A percentile compares a stretch with the other conserved stretches of the same genome.
These are phyloP conservation scores for Peromyscus attwateri DNA, from an alignment of 2,797 vertebrate species.

Conservation along the genomic window DNA sequence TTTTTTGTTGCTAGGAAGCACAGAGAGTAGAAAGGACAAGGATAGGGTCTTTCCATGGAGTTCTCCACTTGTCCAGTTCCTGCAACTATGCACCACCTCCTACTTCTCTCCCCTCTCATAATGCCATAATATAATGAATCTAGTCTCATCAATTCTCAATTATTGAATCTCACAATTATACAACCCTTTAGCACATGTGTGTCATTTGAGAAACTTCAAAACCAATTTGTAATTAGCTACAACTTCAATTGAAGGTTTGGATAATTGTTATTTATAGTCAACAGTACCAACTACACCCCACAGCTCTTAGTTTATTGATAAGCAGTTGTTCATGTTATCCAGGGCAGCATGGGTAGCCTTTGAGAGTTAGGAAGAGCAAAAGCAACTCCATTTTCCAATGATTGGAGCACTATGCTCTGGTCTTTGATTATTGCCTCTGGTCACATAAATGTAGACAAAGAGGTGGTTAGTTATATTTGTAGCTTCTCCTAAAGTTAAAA, in stretches of 20 bases:
- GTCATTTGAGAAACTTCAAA: neutral
- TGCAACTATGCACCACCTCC: neutral
- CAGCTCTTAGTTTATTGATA: neutral
- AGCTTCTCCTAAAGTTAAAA: neutral
- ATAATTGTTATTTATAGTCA: neutral
- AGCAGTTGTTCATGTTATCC: neutral
- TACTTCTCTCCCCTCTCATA: neutral
- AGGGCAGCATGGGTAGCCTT: neutral
- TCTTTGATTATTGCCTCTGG: neutral
- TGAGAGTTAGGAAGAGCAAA: neutral
- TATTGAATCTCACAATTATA: neutral
- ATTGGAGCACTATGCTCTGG: neutral
- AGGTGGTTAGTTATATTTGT: neutral
- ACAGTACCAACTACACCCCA: neutral
- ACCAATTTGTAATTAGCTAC: neutral
- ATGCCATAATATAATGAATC: neutral
- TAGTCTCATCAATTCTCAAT: neutral
- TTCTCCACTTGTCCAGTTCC: neutral
- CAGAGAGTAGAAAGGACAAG: neutral
- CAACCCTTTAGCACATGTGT: neutral
- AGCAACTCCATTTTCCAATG: neutral
- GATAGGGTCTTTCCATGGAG: neutral
- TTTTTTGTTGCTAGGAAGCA: neutral
- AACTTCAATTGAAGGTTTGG: neutral
- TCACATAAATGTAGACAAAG: neutral